phyloP scores from a whole-genome alignment of 2,113 vertebrate genomes.

The Rafetus swinhoei region DNA sequence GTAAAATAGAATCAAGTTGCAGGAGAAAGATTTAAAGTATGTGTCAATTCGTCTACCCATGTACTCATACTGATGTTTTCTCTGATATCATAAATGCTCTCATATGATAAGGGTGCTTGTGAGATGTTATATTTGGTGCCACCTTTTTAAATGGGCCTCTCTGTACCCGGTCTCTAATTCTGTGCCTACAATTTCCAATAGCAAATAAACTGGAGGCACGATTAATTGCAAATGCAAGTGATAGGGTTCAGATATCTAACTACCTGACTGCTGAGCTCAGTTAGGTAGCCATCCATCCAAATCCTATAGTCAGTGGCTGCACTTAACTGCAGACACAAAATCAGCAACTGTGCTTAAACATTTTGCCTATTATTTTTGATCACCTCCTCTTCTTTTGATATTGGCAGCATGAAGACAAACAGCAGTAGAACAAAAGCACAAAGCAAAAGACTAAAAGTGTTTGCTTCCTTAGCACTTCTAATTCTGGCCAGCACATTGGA shows the following conservation, averaged over 20 bases:
- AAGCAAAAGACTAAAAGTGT: not conserved
- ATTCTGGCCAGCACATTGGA: not conserved
- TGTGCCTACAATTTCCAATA: slow-evolving; percentile 2
- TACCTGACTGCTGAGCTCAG: not conserved
- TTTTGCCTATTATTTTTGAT: not conserved
- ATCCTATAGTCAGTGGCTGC: slow-evolving; percentile 11
- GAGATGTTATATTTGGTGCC: slow-evolving; percentile 18
- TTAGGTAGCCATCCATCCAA: slow-evolving; percentile 26
- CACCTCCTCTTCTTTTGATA: not conserved
- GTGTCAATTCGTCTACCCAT: not conserved
- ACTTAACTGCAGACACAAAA: slow-evolving; percentile 25
- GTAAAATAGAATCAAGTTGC: slow-evolving; percentile 14
- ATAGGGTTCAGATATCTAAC: slow-evolving; percentile 21
- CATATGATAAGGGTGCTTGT: not conserved
- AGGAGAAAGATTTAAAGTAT: not conserved
- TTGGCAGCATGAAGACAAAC: not conserved
- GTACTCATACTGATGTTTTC: not conserved
- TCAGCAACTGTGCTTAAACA: not conserved
- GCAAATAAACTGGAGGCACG: not conserved
- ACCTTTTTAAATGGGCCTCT: slow-evolving; percentile 17
- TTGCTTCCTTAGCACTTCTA: slow-evolving; percentile 14
- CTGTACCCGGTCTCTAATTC: slow-evolving; percentile 7
- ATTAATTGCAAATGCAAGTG: not conserved
- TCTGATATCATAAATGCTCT: slow-evolving; percentile 7
- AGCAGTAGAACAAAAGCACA: not conserved